Evolutionary conservation across 2,888 invertebrate species (phyloP), one percentile per base, ranked within the genome.

Genomic region (Phytoseiulus persimilis): DNA sequence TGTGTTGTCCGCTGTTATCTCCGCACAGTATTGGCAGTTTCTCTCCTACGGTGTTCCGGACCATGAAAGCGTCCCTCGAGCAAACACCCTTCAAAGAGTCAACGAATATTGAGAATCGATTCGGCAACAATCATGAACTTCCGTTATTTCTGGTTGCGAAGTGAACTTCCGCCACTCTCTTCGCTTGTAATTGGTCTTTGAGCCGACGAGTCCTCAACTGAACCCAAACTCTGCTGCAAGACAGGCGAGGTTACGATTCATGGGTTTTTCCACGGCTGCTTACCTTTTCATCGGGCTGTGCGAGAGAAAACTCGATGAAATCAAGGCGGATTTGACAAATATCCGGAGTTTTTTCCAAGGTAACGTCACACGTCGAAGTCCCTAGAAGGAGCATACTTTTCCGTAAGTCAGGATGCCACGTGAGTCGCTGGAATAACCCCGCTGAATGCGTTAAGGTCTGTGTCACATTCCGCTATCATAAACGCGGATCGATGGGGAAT

Each of bases 321-420:
- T 96, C 96, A 89, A 83, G 90, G 45, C 96, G 95, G 92, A 96
- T 94, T 92, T 97, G 96, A 91, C 96, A 96, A n/a, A 96, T 95
- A 91, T 96, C 95, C 0, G 95, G 95, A 92, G 95, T 95, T 92
- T 96, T 96, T 87, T 95, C 92, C 6, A 97, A 93, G 0, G 96
- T 96, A 1, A 96, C 94, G 92, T 96, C 96, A 91, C 96, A 97
- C 39, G 96, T 96, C 0, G 95, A 95, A 0, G 95, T 95, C 0
- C 95, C 87, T 87, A 33, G 28, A 83, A 83, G 9, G 31, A 31
- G 6, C 1, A 65, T 2, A 65, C n/a, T n/a, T n/a, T n/a, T n/a
- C n/a, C n/a, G n/a, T n/a, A n/a, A n/a, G n/a, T n/a, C 46, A 6
- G 46, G 14, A 46, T 14, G 65, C 18, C 65, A 28, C 1, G 65